Evolutionary conservation across 2,797 vertebrate genomes (phyloP).

Genomic region (Enteromius paludinosus): DNA sequence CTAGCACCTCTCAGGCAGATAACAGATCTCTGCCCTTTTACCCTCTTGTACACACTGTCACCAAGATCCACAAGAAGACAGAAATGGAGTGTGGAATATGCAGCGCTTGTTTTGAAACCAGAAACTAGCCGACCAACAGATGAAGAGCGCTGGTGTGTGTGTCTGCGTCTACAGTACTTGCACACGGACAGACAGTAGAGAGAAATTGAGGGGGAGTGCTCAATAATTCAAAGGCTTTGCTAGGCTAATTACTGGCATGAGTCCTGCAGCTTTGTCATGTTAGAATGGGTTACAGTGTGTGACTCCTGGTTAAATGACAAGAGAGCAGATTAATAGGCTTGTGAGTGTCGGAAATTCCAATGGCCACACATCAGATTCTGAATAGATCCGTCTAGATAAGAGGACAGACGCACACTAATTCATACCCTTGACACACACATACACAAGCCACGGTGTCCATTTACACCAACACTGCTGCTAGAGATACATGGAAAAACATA

Average conservation of each 20-base stretch:
- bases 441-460: constrained; percentile 9
- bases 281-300: constrained; percentile 54
- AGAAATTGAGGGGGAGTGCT: constrained; percentile 44
- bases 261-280: constrained; percentile 49
- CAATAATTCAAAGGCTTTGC: constrained; percentile 63
- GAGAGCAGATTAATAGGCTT: constrained; percentile 44
- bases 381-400: constrained; percentile 39
- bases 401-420: constrained; percentile 1
- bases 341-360: constrained; percentile 50
- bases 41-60: constrained; percentile 10
- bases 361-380: constrained; percentile 5
- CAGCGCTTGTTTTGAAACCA: constrained; percentile 41
- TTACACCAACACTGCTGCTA: constrained; percentile 45
- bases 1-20: constrained; percentile 7
- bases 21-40: constrained; percentile 27
- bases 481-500: constrained; percentile 20
- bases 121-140: constrained; percentile 39
- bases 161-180: constrained; percentile 29
- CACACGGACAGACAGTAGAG: constrained; percentile 12
- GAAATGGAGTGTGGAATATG: constrained; percentile 29
- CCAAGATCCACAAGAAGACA: background rate
- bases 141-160: constrained; percentile 35
- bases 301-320: constrained; percentile 57
- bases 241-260: constrained; percentile 59
- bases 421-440: constrained; percentile 26